Evolutionary conservation across 1,140 invertebrate genomes (phyloP).

Genomic region (Saxidomus purpurata): DNA sequence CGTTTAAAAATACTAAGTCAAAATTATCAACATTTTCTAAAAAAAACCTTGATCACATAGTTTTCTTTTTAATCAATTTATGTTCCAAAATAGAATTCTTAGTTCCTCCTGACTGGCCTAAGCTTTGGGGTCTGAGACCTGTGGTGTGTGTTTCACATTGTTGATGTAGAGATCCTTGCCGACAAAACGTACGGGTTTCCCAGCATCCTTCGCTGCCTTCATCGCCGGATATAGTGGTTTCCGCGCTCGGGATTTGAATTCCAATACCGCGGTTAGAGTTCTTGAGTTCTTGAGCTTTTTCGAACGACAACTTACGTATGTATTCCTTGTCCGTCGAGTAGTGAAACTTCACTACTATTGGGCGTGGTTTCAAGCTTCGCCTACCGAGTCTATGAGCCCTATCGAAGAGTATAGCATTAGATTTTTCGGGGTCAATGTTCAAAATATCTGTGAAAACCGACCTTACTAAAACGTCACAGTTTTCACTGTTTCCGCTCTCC

Average conservation of each 20-base stretch:
- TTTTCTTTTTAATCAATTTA: no score
- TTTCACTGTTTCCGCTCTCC: no score
- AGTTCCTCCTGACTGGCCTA: no score
- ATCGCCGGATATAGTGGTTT: conserved; percentile 4
- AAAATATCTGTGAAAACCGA: background rate
- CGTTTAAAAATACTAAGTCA: background rate
- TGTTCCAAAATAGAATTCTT: background rate
- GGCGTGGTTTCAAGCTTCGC: background rate
- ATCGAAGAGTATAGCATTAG: background rate
- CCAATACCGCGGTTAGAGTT: background rate
- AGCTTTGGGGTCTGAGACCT: background rate
- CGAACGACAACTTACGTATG: background rate
- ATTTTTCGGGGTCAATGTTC: no score
- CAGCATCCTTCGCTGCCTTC: background rate
- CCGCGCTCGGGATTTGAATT: background rate
- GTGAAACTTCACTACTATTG: background rate
- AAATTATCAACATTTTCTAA: background rate
- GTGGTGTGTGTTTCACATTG: background rate
- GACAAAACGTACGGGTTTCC: background rate
- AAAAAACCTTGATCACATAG: background rate
- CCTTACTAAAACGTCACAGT: background rate
- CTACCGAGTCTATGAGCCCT: background rate
- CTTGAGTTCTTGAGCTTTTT: background rate
- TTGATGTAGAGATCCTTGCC: background rate
- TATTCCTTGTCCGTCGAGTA: background rate